phyloP scores from a whole-genome alignment of 2,888 invertebrate species.

The Coecobrya sp. region DNA sequence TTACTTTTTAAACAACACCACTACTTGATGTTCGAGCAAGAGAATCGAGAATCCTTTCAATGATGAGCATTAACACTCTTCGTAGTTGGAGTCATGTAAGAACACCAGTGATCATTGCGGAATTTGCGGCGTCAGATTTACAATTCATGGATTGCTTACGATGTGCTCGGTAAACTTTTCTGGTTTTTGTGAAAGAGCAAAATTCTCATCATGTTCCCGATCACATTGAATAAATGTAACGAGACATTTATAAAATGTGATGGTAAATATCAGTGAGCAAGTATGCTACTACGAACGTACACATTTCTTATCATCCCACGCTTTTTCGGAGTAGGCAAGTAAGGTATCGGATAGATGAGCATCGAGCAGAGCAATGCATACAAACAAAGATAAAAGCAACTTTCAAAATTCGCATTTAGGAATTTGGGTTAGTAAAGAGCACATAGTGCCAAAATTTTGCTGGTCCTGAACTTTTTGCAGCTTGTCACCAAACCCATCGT shows the following conservation, averaged over 20 bases:
- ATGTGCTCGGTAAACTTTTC: not conserved
- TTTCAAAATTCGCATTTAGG: conserved; percentile 15
- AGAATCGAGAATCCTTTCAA: not conserved
- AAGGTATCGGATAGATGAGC: not conserved
- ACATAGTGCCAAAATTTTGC: conserved; percentile 21
- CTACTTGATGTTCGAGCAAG: too few species aligned
- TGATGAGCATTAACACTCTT: not conserved
- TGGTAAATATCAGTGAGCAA: not conserved
- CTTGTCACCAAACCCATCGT: not conserved
- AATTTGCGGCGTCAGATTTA: not conserved
- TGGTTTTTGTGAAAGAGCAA: not conserved
- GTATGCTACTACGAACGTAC: not conserved
- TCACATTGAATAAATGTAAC: conserved; percentile 11
- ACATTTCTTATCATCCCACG: conserved; percentile 11
- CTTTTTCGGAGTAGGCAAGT: not conserved
- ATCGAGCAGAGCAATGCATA: not conserved
- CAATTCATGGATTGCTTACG: not conserved
- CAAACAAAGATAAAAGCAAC: not conserved
- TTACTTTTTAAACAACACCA: too few species aligned
- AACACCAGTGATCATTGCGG: not conserved
- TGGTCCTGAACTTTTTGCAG: conserved; percentile 4
- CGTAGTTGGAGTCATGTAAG: not conserved
- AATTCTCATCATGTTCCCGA: not conserved
- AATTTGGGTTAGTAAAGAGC: conserved; percentile 33
- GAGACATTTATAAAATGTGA: conserved; percentile 12